Base-by-base conservation (phyloP, 2,797 vertebrate genomes). In the Arrhamphus sclerolepis region DNA sequence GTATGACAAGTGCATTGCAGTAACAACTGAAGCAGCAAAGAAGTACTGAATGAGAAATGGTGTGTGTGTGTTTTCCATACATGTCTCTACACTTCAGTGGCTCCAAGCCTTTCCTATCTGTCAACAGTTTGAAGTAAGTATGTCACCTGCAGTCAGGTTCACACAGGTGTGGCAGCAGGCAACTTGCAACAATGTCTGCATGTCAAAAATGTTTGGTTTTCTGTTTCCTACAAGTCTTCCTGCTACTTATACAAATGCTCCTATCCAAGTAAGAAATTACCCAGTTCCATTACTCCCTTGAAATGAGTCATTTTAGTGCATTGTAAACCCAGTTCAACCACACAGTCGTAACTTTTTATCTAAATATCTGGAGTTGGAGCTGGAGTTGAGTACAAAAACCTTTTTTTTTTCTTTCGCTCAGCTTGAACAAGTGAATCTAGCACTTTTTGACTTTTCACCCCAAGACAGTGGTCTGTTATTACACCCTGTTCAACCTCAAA, bases 41-140 rank as follows among this genome's bases (percentile, higher is more conserved):
- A 2, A 78, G 41, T 46, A 10, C 14, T 18, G 4, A 40, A 44
- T 47, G 24, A 39, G 22, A 49, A 34, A 31, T 10, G 1, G 28
- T 56, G 7, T n/a, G 3, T 31, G 41, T 40, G 28, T 56, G 38
- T 54, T 1, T 55, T n/a, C 7, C n/a, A 29, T 52, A 40, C 31
- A 42, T 18, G 51, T 43, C 19, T 46, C 54, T n/a, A 56, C 19
- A n/a, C 48, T 57, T 16, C 16, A 6, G 18, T 66, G 44, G 40
- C 14, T 53, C 44, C 0, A 2, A 59, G 51, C 42, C 57, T 7
- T 31, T 42, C 21, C 28, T 41, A 58, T 80, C 80, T 78, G 47
- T 86, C 82, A 85, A 1, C 81, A 60, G 57, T 21, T 76, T 26
- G 26, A 56, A 67, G 77, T 71, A 46, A 82, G 31, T 39, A 5